Base-by-base conservation (phyloP, 1,140 invertebrate genomes). In the Amyelois transitella region DNA sequence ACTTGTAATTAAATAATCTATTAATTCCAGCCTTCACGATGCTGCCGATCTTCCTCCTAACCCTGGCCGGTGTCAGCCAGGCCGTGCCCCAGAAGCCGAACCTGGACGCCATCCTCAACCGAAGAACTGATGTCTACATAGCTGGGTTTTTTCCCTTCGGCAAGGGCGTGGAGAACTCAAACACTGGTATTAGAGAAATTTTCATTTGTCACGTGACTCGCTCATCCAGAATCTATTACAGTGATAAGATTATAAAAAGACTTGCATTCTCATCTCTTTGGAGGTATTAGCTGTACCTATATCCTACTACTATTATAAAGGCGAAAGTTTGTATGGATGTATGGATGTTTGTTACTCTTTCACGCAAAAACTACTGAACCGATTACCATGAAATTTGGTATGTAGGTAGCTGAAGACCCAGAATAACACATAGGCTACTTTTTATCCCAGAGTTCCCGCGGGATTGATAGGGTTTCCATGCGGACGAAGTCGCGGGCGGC, bases 141-240 rank as follows among this genome's bases (percentile, higher is more conserved):
- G 96, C 96, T 0, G 96, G 96, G 10, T 97, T 98, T 88, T 97
- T 98, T 74, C 96, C 96, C 0, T 95, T 94, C 72, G 93, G 93
- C 22, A 91, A 91, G 67, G 94, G 94, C 45, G 94, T 96, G 0
- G 92, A 93, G 64, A 91, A 93, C 63, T 91, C 92, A 0, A 91
- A 92, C 55, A 92, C 91, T 67, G 90, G 90, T 91, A 85, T 76
- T 55, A 79, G 70, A 70, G 44, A 32, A 32, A 20, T 25, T 22
- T 22, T 52, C 55, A 55, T 21, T 25, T 47, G 14, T 48, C 4
- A 48, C 18, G 21, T 12, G 12, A n/a, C n/a, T n/a, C n/a, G n/a
- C n/a, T n/a, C n/a, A n/a, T n/a, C n/a, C n/a, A n/a, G n/a, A n/a
- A n/a, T n/a, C n/a, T n/a, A n/a, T n/a, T n/a, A n/a, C n/a, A n/a